A percentile compares a stretch with the other conserved stretches of the same genome.
Evolutionary conservation across 2,888 invertebrate species (phyloP).

Genomic region (Microctonus brassicae): DNA sequence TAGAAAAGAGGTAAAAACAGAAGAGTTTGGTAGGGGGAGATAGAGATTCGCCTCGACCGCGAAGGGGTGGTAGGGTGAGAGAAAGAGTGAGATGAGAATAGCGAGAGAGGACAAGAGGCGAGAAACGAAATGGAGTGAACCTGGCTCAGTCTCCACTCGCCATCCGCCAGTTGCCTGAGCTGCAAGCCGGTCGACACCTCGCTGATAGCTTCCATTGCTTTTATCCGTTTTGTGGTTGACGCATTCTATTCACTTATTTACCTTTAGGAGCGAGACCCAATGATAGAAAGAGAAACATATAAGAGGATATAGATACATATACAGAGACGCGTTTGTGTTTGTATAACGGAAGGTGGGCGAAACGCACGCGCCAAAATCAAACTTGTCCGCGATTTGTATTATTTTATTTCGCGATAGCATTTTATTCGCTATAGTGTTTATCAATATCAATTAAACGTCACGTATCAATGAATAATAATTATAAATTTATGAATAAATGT

Average conservation of each 20-base stretch:
- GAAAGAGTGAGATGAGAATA: slow-evolving; percentile 24
- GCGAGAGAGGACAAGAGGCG: slow-evolving; percentile 27
- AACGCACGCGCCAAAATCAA: neutral
- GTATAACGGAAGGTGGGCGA: neutral
- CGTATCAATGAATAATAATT: neutral
- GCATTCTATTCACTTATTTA: slow-evolving; percentile 42
- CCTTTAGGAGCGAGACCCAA: slow-evolving; percentile 31
- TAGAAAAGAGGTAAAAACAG: slow-evolving; percentile 10
- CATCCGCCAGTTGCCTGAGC: slow-evolving; percentile 49
- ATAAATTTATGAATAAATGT: neutral
- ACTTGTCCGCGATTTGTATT: neutral
- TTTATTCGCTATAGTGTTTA: neutral
- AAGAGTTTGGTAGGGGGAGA: slow-evolving; percentile 20
- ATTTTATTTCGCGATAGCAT: neutral
- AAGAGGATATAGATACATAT: slow-evolving; percentile 9
- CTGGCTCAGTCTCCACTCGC: slow-evolving; percentile 49
- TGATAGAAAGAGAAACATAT: neutral
- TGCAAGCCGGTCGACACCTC: slow-evolving; percentile 50
- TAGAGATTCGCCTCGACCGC: slow-evolving; percentile 21
- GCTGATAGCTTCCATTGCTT: slow-evolving; percentile 49
- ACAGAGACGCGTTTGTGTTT: slow-evolving; percentile 4
- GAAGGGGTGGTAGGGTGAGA: slow-evolving; percentile 22
- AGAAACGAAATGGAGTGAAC: slow-evolving; percentile 41
- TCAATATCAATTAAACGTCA: neutral
- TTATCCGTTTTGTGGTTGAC: slow-evolving; percentile 45